These are phyloP conservation scores for Zosterops lateralis DNA, from an alignment of 2,113 vertebrate species.

Conservation along the genomic window DNA sequence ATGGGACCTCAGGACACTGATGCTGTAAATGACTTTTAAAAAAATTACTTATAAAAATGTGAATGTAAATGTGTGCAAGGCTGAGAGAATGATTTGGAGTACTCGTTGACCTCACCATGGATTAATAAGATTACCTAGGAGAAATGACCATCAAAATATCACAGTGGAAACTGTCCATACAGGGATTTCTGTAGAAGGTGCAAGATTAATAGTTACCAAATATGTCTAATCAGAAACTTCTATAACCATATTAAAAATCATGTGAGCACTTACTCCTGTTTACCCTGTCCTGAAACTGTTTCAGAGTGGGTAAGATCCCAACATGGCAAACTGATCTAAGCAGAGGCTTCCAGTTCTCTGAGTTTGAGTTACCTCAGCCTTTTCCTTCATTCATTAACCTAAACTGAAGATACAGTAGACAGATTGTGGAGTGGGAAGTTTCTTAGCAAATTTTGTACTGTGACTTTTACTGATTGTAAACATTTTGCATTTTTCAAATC, in stretches of 20 bases:
- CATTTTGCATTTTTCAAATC: constrained; percentile 6
- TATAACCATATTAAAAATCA: not conserved
- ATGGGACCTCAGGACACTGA: not conserved
- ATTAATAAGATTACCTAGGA: not conserved
- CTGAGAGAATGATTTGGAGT: not conserved
- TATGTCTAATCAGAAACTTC: not conserved
- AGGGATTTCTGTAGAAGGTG: not conserved
- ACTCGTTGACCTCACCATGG: not conserved
- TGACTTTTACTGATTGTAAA: not conserved
- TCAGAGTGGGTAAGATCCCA: not conserved
- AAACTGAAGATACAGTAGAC: not conserved
- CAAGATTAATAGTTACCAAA: not conserved
- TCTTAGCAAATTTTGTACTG: not conserved
- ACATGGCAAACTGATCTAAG: not conserved
- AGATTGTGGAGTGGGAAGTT: not conserved
- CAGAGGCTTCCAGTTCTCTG: not conserved
- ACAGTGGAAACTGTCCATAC: not conserved
- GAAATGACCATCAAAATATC: not conserved
- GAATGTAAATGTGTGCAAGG: accelerated
- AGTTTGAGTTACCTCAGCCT: not conserved
- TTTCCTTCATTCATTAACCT: not conserved
- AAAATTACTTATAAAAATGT: not conserved
- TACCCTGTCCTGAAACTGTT: not conserved
- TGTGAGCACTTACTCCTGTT: not conserved
- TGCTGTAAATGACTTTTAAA: not conserved